Evolutionary conservation across 2,113 vertebrate genomes (phyloP).

Genomic region (Hipposideros armiger): DNA sequence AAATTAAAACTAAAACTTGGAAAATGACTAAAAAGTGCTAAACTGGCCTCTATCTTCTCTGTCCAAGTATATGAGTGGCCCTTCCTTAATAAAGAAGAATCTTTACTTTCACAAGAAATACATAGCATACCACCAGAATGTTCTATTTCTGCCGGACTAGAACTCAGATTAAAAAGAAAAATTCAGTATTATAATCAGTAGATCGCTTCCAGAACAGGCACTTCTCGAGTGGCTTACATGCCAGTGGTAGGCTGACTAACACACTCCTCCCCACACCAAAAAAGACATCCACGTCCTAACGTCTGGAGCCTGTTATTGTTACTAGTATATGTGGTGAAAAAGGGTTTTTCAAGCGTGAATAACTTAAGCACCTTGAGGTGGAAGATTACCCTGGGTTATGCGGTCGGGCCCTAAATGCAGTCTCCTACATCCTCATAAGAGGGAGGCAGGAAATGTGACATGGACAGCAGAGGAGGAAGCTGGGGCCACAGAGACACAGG

Average conservation of each 20-base stretch:
- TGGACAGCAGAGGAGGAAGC: not conserved
- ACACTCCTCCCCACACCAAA: too few relatives aligned
- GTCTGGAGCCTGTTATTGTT: not conserved
- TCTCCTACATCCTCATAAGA: not conserved
- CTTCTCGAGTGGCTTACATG: not conserved
- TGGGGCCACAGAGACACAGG: not conserved
- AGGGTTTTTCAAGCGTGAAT: not conserved
- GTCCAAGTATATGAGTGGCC: not conserved
- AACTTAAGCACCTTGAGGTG: not conserved
- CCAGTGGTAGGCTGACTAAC: not conserved
- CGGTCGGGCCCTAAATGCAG: not conserved
- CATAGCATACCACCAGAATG: not conserved
- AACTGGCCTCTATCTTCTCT: not conserved
- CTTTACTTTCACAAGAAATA: not conserved
- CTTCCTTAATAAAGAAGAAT: not conserved
- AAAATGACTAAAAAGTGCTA: not conserved
- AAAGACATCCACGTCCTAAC: not conserved
- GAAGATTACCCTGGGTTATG: not conserved
- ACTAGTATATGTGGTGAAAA: not conserved
- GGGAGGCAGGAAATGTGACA: not conserved
- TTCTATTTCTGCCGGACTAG: not conserved
- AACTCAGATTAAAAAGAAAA: not conserved
- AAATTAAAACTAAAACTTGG: slow-evolving; percentile 28
- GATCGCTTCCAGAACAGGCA: not conserved
- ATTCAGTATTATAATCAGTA: not conserved